phyloP scores from a whole-genome alignment of 2,888 invertebrate species.

The Pheosia tremula region DNA sequence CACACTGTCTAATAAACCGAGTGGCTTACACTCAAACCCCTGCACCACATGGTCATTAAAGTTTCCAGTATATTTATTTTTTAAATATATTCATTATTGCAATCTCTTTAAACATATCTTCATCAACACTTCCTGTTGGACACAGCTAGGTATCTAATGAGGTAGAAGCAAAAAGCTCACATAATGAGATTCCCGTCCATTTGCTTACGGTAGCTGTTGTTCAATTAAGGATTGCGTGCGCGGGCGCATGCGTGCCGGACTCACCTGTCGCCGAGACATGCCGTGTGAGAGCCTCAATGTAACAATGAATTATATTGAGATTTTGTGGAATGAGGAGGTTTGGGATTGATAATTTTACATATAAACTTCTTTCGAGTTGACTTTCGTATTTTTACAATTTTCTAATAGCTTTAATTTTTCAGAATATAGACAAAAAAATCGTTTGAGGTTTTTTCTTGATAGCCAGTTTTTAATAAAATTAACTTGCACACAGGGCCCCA shows the following conservation, averaged over 20 bases:
- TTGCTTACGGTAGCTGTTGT: constrained; percentile 17
- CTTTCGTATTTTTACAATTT: neutral
- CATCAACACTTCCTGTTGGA: neutral
- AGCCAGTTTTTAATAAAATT: too few species aligned
- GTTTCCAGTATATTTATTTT: too few species aligned
- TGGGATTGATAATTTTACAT: neutral
- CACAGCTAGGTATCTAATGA: constrained; percentile 7
- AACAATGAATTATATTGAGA: constrained; percentile 5
- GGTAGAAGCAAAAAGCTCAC: constrained; percentile 13
- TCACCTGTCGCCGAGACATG: constrained; percentile 9
- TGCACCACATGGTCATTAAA: too few species aligned
- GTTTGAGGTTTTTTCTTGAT: too few species aligned
- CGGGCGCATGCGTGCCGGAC: constrained; percentile 16
- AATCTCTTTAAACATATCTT: neutral
- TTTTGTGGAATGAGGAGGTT: neutral
- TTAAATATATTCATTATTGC: neutral
- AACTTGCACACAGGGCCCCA: too few species aligned
- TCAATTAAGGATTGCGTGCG: constrained; percentile 24
- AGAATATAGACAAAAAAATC: too few species aligned
- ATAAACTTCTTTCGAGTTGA: neutral
- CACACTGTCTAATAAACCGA: too few species aligned
- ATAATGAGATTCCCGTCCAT: constrained; percentile 25
- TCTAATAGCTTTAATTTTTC: too few species aligned
- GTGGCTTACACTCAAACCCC: too few species aligned
- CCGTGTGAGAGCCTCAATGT: neutral